phyloP scores from a whole-genome alignment of 2,797 vertebrate species.

The Pampus argenteus region DNA sequence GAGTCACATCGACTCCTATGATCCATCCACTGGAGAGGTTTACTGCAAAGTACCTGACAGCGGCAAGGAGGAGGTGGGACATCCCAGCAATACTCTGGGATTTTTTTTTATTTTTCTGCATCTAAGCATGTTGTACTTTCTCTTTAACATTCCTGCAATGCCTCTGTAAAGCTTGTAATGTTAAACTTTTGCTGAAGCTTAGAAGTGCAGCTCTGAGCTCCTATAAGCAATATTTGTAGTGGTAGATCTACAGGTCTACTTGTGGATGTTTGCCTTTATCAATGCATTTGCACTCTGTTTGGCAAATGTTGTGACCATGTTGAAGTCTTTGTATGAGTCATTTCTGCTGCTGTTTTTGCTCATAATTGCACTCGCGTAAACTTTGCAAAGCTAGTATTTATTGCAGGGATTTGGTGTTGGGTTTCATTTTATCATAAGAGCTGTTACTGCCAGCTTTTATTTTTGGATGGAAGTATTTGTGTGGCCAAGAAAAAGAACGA shows the following conservation, averaged over 20 bases:
- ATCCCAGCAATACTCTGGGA: too few species aligned
- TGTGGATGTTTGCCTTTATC: not conserved
- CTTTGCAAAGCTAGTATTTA: not conserved
- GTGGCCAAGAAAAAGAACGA: not conserved
- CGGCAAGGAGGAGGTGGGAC: conserved; percentile 91
- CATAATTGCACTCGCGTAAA: not conserved
- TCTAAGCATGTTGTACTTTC: not conserved
- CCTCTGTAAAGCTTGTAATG: not conserved
- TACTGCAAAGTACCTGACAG: conserved; percentile 96
- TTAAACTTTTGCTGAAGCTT: not conserved
- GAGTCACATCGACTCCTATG: conserved; percentile 89
- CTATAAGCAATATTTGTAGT: not conserved
- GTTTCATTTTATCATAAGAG: not conserved
- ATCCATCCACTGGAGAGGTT: conserved; percentile 91
- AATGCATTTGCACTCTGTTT: not conserved
- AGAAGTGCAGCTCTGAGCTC: not conserved
- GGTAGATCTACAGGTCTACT: not conserved
- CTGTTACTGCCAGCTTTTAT: not conserved
- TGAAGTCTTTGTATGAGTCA: not conserved
- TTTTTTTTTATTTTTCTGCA: not conserved
- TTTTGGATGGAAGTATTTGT: not conserved
- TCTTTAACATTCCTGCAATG: not conserved
- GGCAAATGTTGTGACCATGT: not conserved
- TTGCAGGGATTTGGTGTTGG: not conserved
- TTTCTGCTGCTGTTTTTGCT: not conserved